phyloP scores from a whole-genome alignment of 2,113 vertebrate genomes.

The Gymnobelideus leadbeateri region DNA sequence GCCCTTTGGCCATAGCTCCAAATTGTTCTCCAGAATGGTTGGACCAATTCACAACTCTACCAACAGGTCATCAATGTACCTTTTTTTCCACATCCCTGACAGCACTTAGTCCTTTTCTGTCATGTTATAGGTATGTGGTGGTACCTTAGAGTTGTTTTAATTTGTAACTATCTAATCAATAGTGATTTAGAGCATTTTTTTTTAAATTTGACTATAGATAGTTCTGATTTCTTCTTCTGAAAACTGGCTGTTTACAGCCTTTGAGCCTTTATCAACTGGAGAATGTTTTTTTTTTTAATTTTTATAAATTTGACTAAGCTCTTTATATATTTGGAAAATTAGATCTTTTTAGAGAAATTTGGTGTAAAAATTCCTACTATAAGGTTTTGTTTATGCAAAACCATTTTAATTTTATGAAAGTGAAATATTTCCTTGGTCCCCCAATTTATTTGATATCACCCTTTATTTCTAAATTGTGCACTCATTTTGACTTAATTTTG shows the following conservation, averaged over 20 bases:
- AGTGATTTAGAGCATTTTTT: background rate
- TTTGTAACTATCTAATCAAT: background rate
- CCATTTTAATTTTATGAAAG: background rate
- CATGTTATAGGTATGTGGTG: background rate
- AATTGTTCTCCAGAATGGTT: background rate
- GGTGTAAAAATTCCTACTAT: background rate
- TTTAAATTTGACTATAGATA: background rate
- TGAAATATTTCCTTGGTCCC: background rate
- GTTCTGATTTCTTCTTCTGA: background rate
- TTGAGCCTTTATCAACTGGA: background rate
- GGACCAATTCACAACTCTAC: background rate
- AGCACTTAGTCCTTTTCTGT: background rate
- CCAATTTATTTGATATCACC: background rate
- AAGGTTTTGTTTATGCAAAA: background rate
- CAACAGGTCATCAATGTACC: background rate
- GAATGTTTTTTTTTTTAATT: background rate
- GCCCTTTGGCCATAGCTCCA: background rate
- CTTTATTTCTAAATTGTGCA: background rate
- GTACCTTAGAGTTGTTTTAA: background rate
- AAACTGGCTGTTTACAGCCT: background rate
- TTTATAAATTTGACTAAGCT: background rate
- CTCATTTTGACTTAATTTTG: background rate
- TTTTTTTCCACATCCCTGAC: background rate
- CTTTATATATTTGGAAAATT: background rate
- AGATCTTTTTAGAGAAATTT: background rate